Evolutionary conservation across 1,140 invertebrate species (phyloP), one percentile per base, ranked within the genome.

Genomic region (Camponotus pennsylvanicus): DNA sequence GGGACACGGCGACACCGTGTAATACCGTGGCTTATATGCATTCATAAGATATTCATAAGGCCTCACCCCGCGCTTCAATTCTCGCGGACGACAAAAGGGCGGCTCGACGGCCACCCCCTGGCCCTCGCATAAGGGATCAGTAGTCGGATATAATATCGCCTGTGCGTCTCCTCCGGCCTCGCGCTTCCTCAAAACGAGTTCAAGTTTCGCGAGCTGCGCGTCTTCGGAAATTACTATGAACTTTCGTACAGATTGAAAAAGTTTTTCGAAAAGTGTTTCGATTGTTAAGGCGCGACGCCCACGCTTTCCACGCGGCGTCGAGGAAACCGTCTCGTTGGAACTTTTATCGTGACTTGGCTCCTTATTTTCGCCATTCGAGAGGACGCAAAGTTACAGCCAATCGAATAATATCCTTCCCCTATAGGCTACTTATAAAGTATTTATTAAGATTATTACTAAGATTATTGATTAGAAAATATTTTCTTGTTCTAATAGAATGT

Each of bases 41-140:
- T 94, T 93, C 90, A 92, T 93, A 93, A 93, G 92, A 93, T 92
- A 94, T 93, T 93, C 92, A 93, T 89, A 90, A 92, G 87, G 80
- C 49, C 21, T 55, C 45, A 9, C 37, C 57, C 66, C 59, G 34
- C 76, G 63, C 87, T 89, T 91, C 88, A 83, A 87, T 91, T 89
- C 67, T 59, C 88, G 70, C 27, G 34, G 80, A 37, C 83, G 88
- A 90, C 86, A 86, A 90, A 88, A 82, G 63, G 63, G 64, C 64
- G 55, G 83, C 78, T 75, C 76, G 86, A 89, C 87, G 86, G 88
- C 71, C 80, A 71, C 71, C 69, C 0, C 37, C 52, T 71, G 89
- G 59, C 75, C 86, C 71, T 69, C 79, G 71, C 73, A 73, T 89
- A 91, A 93, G 88, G 49, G 69, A 90, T 85, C 61, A 11, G 27